A percentile compares a stretch with the other conserved stretches of the same genome.
phyloP scores from a whole-genome alignment of 2,888 invertebrate genomes.

The Pseudolycoriella hygida region DNA sequence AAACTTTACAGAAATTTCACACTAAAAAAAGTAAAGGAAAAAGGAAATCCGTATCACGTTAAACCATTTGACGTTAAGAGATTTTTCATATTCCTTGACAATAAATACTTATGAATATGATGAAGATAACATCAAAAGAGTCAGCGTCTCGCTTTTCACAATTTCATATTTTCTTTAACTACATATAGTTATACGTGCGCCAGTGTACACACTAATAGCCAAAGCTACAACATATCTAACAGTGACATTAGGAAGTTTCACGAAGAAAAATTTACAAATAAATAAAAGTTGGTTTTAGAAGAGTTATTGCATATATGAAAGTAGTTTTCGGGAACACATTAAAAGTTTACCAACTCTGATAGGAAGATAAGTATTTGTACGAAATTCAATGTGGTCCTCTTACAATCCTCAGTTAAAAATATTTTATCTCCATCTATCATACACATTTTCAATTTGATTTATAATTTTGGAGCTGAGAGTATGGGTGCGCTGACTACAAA shows the following conservation, averaged over 20 bases:
- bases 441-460: not conserved
- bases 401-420: too few relatives aligned
- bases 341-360: not conserved
- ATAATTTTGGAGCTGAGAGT: not conserved
- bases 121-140: not conserved
- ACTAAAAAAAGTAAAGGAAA: too few relatives aligned
- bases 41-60: too few relatives aligned
- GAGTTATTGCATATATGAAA: not conserved
- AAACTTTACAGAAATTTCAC: too few relatives aligned
- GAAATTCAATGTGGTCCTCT: not conserved
- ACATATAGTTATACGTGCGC: not conserved
- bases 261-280: not conserved
- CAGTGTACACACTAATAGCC: not conserved
- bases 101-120: not conserved
- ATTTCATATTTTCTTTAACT: too few relatives aligned
- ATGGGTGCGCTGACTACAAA: not conserved
- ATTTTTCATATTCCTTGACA: not conserved
- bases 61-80: not conserved
- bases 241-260: not conserved
- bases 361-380: not conserved
- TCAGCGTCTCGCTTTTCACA: too few relatives aligned
- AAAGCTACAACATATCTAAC: not conserved
- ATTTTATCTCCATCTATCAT: not conserved
- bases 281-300: not conserved
- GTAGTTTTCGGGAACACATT: conserved; percentile 1